Conservation (phyloP, 2,797 vertebrate genomes). For the Cyprinodon diabolis region DNA sequence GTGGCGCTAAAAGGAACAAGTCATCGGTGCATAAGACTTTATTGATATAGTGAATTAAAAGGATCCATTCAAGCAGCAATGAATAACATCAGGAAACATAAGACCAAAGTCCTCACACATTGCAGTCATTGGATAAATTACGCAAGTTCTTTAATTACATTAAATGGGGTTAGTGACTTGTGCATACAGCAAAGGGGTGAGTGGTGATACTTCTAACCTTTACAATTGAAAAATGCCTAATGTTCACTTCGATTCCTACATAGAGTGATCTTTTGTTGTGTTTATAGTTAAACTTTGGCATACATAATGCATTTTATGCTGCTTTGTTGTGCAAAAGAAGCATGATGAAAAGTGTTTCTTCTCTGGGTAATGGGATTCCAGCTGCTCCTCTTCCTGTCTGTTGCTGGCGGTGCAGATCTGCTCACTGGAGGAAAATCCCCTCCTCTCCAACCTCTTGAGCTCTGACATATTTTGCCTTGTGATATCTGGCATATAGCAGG, state of each 20-base stretch:
- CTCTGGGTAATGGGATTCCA: conserved; percentile 72
- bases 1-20: conserved; percentile 42
- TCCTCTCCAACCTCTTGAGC: conserved; percentile 63
- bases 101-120: conserved; percentile 17
- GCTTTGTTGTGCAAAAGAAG: conserved; percentile 78
- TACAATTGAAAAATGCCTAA: conserved; percentile 13
- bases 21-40: conserved; percentile 36
- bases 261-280: conserved; percentile 35
- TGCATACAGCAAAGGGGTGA: conserved; percentile 37
- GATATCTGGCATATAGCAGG: conserved; percentile 50
- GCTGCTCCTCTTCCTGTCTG: conserved; percentile 63
- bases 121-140: conserved; percentile 39
- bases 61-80: conserved; percentile 44
- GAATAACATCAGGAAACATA: conserved; percentile 38
- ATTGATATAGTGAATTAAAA: conserved; percentile 57
- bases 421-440: conserved; percentile 63
- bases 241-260: conserved; percentile 43
- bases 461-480: conserved; percentile 65
- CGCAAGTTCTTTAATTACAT: conserved; percentile 41
- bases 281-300: conserved; percentile 60
- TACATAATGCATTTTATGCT: conserved; percentile 72
- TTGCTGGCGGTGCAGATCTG: conserved; percentile 61
- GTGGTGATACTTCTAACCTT: conserved; percentile 56
- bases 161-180: conserved; percentile 47
- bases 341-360: conserved; percentile 77